phyloP scores from a whole-genome alignment of 2,888 invertebrate species.

The Lasioglossum lativentre region DNA sequence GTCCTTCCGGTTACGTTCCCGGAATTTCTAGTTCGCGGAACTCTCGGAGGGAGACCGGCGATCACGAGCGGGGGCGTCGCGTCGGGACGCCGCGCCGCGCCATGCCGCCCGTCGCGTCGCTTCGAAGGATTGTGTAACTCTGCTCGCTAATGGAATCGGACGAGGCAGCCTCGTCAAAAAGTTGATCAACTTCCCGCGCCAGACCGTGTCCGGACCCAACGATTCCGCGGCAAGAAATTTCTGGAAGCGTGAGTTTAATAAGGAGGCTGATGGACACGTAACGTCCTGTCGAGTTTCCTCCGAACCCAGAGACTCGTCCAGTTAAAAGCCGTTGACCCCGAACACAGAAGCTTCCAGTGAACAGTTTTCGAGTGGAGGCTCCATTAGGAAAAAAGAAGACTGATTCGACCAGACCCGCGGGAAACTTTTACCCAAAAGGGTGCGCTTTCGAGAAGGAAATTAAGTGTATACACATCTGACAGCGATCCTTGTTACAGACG shows the following conservation, averaged over 20 bases:
- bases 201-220: slow-evolving; percentile 23
- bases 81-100: slow-evolving; percentile 10
- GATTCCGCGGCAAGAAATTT: slow-evolving; percentile 43
- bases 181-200: slow-evolving; percentile 37
- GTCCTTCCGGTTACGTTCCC: slow-evolving; percentile 11
- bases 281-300: slow-evolving; percentile 17
- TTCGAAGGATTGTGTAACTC: slow-evolving; percentile 12
- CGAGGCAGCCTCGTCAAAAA: slow-evolving; percentile 34
- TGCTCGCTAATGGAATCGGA: slow-evolving; percentile 42
- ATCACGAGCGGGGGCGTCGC: slow-evolving; percentile 59
- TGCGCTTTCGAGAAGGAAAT: background rate
- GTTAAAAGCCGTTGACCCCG: slow-evolving; percentile 1
- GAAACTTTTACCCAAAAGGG: background rate
- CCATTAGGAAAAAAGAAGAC: background rate
- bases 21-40: slow-evolving; percentile 16
- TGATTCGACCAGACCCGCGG: background rate
- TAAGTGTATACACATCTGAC: background rate
- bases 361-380: background rate
- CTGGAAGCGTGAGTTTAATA: slow-evolving; percentile 35
- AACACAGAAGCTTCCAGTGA: slow-evolving; percentile 3
- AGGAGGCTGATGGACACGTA: slow-evolving; percentile 35
- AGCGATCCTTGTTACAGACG: background rate
- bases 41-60: slow-evolving; percentile 40
- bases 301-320: background rate
- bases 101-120: background rate